Evolutionary conservation across 2,113 vertebrate genomes (phyloP), one percentile per base, ranked within the genome.

Genomic region (Crotophaga sulcirostris): DNA sequence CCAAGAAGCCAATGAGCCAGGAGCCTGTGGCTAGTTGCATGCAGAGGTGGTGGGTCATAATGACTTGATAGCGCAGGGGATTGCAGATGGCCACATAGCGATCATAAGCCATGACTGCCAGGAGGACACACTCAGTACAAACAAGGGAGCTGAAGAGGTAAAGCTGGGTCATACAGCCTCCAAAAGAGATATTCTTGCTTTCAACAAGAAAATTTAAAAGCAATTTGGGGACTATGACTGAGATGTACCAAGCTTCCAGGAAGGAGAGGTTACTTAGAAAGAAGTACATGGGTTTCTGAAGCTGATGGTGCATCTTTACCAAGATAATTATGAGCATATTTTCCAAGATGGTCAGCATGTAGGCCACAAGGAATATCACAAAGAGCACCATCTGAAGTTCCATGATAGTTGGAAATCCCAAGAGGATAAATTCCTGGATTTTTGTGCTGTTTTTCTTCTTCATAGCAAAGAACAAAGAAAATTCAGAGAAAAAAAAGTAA

Each of bases 221-320:
- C 47, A 97, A 51, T 26, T 87, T 96, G 17, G 96, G 95, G 52
- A 96, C 74, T 42, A 78, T 96, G 49, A 95, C 92, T 51, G 91
- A 95, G 58, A 94, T 75, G 33, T 97, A 96, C 81, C 95, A 97
- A 47, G 67, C 87, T 42, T 97, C 95, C 45, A 97, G 68, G 56
- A 95, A 94, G 60, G 92, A 92, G 21, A 97, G 60, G 21, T 96
- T 87, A 38, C 95, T 90, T 29, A 97, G 80, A 25, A 97, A 96
- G 58, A 95, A 94, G n/a, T 97, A 96, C 93, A 96, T 97, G 20
- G 93, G 89, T 16, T 96, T 97, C 42, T 95, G 93, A 31, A 96
- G 84, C 6, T 94, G 90, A n/a, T 33, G 59, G 45, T 79, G 91
- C 42, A 31, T 89, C 73, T 56, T 95, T 62, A 95, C 94, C 33